Conservation (phyloP, 2,888 invertebrate species). For the Apomyelois bistriatella region DNA sequence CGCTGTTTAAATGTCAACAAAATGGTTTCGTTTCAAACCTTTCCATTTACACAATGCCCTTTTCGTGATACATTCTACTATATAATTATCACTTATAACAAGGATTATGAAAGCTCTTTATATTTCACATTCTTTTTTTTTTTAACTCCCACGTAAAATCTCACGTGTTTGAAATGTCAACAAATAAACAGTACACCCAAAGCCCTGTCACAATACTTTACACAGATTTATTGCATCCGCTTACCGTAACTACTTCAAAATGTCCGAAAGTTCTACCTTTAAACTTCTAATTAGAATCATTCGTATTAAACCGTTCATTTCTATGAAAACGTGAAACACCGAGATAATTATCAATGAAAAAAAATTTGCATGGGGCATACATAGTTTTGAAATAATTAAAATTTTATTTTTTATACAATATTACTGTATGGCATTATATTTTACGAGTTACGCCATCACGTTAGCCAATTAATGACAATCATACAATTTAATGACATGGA, state of each 20-base stretch:
- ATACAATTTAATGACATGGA: constrained; percentile 49
- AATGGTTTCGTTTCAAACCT: background rate
- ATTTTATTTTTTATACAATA: constrained; percentile 28
- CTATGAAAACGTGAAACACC: constrained; percentile 55
- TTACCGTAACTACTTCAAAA: constrained; percentile 64
- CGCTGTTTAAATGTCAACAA: constrained; percentile 12
- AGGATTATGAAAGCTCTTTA: too few relatives aligned
- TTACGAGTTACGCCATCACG: constrained; percentile 27
- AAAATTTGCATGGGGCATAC: constrained; percentile 29
- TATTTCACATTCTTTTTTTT: too few relatives aligned
- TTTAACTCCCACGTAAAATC: too few relatives aligned
- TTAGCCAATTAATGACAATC: constrained; percentile 40
- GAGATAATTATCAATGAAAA: constrained; percentile 37
- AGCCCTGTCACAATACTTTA: constrained; percentile 44
- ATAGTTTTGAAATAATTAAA: constrained; percentile 34
- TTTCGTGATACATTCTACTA: too few relatives aligned
- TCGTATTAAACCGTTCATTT: constrained; percentile 36
- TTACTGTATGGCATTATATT: constrained; percentile 31
- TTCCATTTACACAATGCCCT: background rate
- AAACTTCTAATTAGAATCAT: constrained; percentile 45
- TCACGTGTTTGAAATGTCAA: background rate
- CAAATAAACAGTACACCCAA: constrained; percentile 31
- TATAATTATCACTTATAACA: too few relatives aligned
- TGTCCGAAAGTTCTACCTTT: constrained; percentile 68
- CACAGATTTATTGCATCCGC: constrained; percentile 68